phyloP scores from a whole-genome alignment of 2,113 vertebrate species.

The Mormyrus iriodes region DNA sequence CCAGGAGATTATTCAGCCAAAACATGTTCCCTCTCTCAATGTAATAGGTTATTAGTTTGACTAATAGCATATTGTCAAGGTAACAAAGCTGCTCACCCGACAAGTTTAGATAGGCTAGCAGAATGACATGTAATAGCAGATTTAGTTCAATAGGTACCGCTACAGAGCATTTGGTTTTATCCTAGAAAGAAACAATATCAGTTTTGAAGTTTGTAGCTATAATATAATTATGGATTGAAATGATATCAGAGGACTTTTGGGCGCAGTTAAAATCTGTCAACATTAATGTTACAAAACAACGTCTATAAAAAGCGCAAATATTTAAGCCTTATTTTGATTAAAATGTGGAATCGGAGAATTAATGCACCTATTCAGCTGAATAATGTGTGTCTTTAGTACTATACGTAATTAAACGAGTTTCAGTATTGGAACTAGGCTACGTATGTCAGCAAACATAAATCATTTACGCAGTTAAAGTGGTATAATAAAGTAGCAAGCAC shows the following conservation, averaged over 20 bases:
- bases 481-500: neutral
- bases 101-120: neutral
- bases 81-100: neutral
- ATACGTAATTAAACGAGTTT: constrained; percentile 34
- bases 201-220: neutral
- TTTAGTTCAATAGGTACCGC: neutral
- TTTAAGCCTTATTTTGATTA: neutral
- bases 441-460: constrained; percentile 23
- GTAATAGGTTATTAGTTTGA: neutral
- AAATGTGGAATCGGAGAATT: neutral
- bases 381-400: neutral
- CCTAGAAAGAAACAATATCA: neutral
- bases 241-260: neutral
- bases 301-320: neutral
- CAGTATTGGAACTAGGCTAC: neutral
- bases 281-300: neutral
- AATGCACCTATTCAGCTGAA: neutral
- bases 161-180: neutral
- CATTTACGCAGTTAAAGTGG: neutral
- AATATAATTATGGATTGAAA: neutral
- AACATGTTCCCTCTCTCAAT: neutral
- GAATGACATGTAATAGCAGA: constrained; percentile 37
- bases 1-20: neutral
- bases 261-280: neutral
- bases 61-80: neutral